These are phyloP conservation scores for Bellardia bayeri DNA, from an alignment of 2,888 invertebrate species.

Conservation along the genomic window DNA sequence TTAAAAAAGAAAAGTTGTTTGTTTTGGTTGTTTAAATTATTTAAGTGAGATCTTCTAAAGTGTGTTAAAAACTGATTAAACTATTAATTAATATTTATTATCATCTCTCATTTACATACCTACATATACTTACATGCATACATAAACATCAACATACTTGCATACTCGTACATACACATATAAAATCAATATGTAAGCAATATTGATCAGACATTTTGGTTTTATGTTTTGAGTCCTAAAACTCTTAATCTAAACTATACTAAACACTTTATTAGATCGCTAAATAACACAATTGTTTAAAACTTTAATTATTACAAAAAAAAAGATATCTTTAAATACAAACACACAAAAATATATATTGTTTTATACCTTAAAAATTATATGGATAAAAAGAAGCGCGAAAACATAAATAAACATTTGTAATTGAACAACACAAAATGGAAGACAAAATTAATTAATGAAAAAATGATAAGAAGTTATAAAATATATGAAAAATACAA, in stretches of 20 bases:
- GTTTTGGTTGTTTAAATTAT: slow-evolving; percentile 32
- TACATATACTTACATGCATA: too few species aligned
- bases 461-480: slow-evolving; percentile 35
- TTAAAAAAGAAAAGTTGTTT: slow-evolving; percentile 17
- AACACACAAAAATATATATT: slow-evolving; percentile 34
- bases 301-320: neutral
- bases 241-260: neutral
- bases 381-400: slow-evolving; percentile 18
- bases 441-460: neutral
- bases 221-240: neutral
- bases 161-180: too few species aligned
- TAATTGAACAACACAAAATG: slow-evolving; percentile 8
- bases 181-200: slow-evolving; percentile 26
- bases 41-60: slow-evolving; percentile 23
- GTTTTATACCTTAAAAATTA: slow-evolving; percentile 59
- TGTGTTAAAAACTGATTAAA: slow-evolving; percentile 18
- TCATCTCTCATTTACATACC: too few species aligned
- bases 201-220: neutral
- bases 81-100: slow-evolving; percentile 5
- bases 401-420: neutral
- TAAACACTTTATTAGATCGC: neutral
- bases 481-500: slow-evolving; percentile 62
- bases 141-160: too few species aligned
- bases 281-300: slow-evolving; percentile 8
- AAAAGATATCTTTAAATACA: slow-evolving; percentile 9